A percentile compares a stretch with the other conserved stretches of the same genome.
phyloP scores from a whole-genome alignment of 2,113 vertebrate genomes.

The Halcyon senegalensis region DNA sequence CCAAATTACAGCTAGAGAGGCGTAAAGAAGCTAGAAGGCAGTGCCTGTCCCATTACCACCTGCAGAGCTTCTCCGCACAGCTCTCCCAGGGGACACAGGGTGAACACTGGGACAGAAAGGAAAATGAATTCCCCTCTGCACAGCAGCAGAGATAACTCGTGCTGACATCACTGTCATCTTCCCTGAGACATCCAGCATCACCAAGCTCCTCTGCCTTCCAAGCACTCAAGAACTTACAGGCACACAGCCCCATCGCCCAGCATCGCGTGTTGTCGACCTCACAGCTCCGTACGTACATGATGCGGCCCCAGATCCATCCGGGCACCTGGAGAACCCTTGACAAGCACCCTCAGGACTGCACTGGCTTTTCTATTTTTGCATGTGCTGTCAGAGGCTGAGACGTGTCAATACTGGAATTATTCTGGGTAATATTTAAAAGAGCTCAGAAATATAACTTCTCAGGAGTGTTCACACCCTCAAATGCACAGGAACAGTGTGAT shows the following conservation, averaged over 20 bases:
- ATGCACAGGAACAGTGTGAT: background rate
- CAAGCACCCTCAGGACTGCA: background rate
- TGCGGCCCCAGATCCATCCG: accelerated
- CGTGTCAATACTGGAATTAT: too few relatives aligned
- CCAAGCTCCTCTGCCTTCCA: background rate
- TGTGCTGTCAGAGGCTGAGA: background rate
- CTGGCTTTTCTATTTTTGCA: background rate
- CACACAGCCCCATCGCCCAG: background rate
- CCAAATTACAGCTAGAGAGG: too few relatives aligned
- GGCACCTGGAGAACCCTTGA: background rate
- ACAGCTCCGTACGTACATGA: accelerated
- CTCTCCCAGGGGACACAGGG: accelerated
- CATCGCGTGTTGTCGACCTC: accelerated
- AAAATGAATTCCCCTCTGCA: too few relatives aligned
- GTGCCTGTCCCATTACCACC: background rate
- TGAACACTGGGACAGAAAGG: accelerated
- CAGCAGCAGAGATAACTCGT: background rate
- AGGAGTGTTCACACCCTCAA: background rate
- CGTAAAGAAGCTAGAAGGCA: background rate
- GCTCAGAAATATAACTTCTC: background rate
- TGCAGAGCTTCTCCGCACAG: background rate
- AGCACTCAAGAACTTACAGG: accelerated
- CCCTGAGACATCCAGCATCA: background rate
- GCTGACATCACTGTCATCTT: accelerated
- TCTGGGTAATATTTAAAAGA: background rate